phyloP scores from a whole-genome alignment of 1,140 invertebrate species.

The Euborellia annulipes region DNA sequence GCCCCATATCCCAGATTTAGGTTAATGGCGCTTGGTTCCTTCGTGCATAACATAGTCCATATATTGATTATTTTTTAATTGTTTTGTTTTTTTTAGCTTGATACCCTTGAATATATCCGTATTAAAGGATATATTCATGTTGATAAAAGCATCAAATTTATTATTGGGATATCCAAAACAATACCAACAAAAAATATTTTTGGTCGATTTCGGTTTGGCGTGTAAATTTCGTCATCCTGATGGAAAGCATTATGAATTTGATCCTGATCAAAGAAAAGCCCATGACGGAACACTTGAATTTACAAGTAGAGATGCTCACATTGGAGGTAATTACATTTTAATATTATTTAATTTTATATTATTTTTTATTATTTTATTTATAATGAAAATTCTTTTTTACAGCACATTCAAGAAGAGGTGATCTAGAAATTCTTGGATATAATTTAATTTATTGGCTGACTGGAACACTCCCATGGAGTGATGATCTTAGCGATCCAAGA shows the following conservation, averaged over 20 bases:
- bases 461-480: conserved; percentile 76
- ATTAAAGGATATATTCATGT: conserved; percentile 79
- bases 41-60: too few species aligned
- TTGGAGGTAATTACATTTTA: conserved; percentile 62
- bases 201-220: conserved; percentile 88
- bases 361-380: too few species aligned
- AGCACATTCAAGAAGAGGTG: conserved; percentile 81
- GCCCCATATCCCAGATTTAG: too few species aligned
- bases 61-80: too few species aligned
- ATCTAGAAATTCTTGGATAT: conserved; percentile 88
- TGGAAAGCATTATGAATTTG: conserved; percentile 70
- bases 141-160: conserved; percentile 87
- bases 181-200: conserved; percentile 50
- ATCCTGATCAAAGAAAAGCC: conserved; percentile 73
- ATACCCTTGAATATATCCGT: conserved; percentile 79
- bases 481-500: conserved; percentile 27
- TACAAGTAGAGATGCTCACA: conserved; percentile 89
- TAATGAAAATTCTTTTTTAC: too few species aligned
- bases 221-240: conserved; percentile 60
- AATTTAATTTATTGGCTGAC: conserved; percentile 90
- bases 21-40: too few species aligned
- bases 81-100: conserved; percentile 36
- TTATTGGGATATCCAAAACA: conserved; percentile 35
- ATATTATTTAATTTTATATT: too few species aligned
- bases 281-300: conserved; percentile 95